Evolutionary conservation across 2,113 vertebrate genomes (phyloP), one percentile per base, ranked within the genome.

Genomic region (Anolis carolinensis): DNA sequence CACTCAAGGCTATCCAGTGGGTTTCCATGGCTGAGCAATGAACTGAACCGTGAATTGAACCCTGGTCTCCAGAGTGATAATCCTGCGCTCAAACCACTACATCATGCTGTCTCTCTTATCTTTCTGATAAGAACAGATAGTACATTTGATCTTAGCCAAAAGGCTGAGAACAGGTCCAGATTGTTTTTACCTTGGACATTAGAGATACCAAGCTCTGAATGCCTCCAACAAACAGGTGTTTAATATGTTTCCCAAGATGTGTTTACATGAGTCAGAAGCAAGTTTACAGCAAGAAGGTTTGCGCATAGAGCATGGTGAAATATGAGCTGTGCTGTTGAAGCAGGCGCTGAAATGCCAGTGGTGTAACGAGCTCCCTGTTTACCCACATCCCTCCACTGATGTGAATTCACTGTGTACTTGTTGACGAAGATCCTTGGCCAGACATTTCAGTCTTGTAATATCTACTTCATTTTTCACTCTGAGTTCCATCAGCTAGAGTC

Each of bases 271-370:
- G n/a, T 52, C 52, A 32, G 27, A 23, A 36, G 44, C 30, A 72
- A 20, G 52, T 30, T 13, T 59, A 59, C 55, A 18, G 55, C 18
- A 59, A 52, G 74, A n/a, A 76, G 50, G 23, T 76, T 73, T 73
- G 30, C 62, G 68, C 30, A 30, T 21, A 71, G 75, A 44, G 32
- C 27, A 11, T 72, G 67, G n/a, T 63, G 84, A 86, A 86, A 86
- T 86, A 32, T 32, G 84, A 86, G 72, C 84, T 7, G 36, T 23
- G 25, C 34, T 62, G 27, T 34, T 79, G 76, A 79, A 62, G 32
- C 67, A 79, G n/a, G 11, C 25, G 50, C 44, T 36, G 68, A 27
- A 78, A 85, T 70, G 50, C 18, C 27, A 30, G 7, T 14, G 18
- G 9, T 44, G 23, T 73, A 74, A 81, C 30, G n/a, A 67, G 23